Evolutionary conservation across 2,888 invertebrate species (phyloP).

Genomic region (Chrysotoxum bicinctum): DNA sequence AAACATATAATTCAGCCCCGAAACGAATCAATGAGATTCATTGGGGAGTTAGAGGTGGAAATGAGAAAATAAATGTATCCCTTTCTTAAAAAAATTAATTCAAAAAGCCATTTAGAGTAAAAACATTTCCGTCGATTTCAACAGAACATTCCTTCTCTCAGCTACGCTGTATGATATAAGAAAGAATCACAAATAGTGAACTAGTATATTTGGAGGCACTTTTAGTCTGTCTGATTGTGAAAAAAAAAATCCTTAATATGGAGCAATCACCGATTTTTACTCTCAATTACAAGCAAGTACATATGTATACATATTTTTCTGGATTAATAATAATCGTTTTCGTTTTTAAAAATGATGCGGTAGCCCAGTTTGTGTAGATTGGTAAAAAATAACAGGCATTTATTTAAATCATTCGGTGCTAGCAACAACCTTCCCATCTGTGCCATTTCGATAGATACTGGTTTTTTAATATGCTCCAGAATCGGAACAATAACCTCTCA

Average conservation of each 20-base stretch:
- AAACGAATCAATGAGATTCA: conserved; percentile 26
- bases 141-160: conserved; percentile 23
- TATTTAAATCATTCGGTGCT: not conserved
- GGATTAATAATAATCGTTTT: conserved; percentile 55
- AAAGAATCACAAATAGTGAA: conserved; percentile 12
- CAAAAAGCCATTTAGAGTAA: not conserved
- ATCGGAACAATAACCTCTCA: conserved; percentile 60
- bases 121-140: conserved; percentile 10
- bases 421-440: not conserved
- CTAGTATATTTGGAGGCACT: conserved; percentile 2
- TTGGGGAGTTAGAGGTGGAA: conserved; percentile 28
- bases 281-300: conserved; percentile 35
- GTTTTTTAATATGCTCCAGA: conserved; percentile 50
- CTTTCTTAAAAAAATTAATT: not conserved
- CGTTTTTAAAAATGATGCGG: conserved; percentile 37
- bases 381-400: not conserved
- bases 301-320: conserved; percentile 13
- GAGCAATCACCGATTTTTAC: conserved; percentile 56
- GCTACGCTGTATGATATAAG: not conserved
- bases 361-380: conserved; percentile 39
- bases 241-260: conserved; percentile 10
- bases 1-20: conserved; percentile 14
- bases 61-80: conserved; percentile 44
- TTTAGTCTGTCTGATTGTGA: conserved; percentile 10
- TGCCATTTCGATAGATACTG: conserved; percentile 2